phyloP scores from a whole-genome alignment of 2,888 invertebrate genomes.

The Dicranocentrus wangi region DNA sequence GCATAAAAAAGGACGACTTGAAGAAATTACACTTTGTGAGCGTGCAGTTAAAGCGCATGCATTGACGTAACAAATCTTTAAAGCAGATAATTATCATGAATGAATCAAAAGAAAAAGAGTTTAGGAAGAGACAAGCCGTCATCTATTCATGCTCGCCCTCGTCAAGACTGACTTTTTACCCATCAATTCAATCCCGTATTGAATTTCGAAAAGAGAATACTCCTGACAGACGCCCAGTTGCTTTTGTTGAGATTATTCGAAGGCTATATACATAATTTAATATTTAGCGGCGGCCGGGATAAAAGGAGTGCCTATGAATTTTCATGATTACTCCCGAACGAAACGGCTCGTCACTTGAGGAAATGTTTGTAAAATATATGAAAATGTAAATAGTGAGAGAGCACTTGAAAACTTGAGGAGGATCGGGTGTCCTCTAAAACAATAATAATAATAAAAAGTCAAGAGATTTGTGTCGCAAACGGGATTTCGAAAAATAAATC shows the following conservation, averaged over 20 bases:
- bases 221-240: constrained; percentile 47
- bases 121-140: background rate
- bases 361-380: no score
- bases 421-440: no score
- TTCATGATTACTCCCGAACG: no score
- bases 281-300: constrained; percentile 23
- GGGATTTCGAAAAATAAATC: no score
- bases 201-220: constrained; percentile 10
- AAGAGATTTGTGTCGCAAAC: no score
- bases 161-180: background rate
- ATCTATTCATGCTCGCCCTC: constrained; percentile 9
- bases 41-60: background rate
- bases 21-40: background rate
- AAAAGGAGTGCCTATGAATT: constrained; percentile 2
- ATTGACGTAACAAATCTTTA: background rate
- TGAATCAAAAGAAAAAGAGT: constrained; percentile 17
- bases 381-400: no score
- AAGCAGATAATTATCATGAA: constrained; percentile 5
- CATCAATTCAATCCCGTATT: constrained; percentile 11
- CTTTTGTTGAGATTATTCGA: constrained; percentile 19
- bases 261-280: constrained; percentile 43
- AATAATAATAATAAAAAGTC: no score
- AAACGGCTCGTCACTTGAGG: no score
- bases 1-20: background rate
- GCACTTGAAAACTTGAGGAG: no score